Evolutionary conservation across 1,140 invertebrate genomes (phyloP).

Genomic region (Tetragnatha versicolor): DNA sequence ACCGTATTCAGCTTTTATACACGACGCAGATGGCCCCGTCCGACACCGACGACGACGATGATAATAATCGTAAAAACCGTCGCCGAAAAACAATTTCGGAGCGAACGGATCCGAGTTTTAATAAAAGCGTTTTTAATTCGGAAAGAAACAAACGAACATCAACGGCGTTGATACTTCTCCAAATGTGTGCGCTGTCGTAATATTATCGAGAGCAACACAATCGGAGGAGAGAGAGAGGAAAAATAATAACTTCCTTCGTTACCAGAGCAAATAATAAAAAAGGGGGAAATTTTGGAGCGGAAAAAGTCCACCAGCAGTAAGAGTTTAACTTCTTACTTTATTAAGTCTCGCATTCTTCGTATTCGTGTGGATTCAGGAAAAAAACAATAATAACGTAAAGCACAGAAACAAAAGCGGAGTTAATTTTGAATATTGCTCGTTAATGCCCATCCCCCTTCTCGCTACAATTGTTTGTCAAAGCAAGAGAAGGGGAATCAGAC

Average conservation of each 20-base stretch:
- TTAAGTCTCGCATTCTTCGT: conserved; percentile 18
- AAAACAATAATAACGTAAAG: background rate
- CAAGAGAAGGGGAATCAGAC: background rate
- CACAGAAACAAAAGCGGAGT: background rate
- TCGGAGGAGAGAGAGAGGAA: background rate
- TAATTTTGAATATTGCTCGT: conserved; percentile 42
- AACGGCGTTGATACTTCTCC: too few species aligned
- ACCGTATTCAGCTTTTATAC: too few species aligned
- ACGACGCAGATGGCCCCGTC: too few species aligned
- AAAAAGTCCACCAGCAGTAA: background rate
- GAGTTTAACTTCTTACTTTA: conserved; percentile 27
- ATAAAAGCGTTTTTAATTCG: too few species aligned
- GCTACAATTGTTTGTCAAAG: conserved; percentile 32
- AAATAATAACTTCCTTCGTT: conserved; percentile 11
- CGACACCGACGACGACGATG: too few species aligned
- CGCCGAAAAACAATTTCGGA: too few species aligned
- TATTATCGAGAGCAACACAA: background rate
- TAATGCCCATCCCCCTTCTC: background rate
- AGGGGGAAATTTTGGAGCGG: background rate
- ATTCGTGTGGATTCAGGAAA: background rate
- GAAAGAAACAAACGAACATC: too few species aligned
- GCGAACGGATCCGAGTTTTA: too few species aligned
- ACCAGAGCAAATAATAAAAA: background rate
- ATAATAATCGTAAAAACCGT: too few species aligned
- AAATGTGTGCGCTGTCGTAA: too few species aligned